These are phyloP conservation scores for Thecophora atra DNA, from an alignment of 2,888 invertebrate genomes.

Conservation along the genomic window DNA sequence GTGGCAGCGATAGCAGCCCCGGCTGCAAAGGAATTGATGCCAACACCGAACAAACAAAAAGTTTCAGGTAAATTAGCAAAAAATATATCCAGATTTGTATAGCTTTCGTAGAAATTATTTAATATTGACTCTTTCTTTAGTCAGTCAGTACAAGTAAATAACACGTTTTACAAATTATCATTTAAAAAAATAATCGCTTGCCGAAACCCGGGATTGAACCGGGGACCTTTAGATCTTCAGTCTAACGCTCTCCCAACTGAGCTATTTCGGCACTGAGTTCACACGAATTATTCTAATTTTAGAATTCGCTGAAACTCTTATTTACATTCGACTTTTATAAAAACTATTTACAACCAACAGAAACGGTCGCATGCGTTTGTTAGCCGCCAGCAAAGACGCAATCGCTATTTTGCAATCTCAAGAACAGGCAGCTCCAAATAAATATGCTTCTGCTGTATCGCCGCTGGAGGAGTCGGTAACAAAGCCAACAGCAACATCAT, in stretches of 20 bases:
- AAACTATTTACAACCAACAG: conserved; percentile 59
- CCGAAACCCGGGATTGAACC: conserved; percentile 53
- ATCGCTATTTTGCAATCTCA: conserved; percentile 10
- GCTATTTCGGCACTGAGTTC: conserved; percentile 49
- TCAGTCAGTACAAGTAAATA: no score
- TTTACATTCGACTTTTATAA: no score
- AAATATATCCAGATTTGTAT: no score
- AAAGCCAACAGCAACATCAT: conserved; percentile 46
- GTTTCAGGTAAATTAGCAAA: conserved; percentile 20
- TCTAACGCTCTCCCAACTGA: conserved; percentile 55
- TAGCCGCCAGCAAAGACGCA: conserved; percentile 51
- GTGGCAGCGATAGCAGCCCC: no score
- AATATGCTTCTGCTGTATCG: not conserved
- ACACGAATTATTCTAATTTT: no score
- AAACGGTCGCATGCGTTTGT: conserved; percentile 71
- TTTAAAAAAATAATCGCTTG: conserved; percentile 15
- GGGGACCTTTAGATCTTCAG: conserved; percentile 53
- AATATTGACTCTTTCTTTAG: no score
- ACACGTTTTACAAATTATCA: no score
- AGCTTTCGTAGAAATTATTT: no score
- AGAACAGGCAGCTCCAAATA: conserved; percentile 17
- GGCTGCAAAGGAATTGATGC: no score
- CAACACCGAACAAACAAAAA: no score
- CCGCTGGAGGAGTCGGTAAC: no score
- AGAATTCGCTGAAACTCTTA: no score